These are phyloP conservation scores for Argyresthia albistria DNA, from an alignment of 2,888 invertebrate species.

Conservation along the genomic window DNA sequence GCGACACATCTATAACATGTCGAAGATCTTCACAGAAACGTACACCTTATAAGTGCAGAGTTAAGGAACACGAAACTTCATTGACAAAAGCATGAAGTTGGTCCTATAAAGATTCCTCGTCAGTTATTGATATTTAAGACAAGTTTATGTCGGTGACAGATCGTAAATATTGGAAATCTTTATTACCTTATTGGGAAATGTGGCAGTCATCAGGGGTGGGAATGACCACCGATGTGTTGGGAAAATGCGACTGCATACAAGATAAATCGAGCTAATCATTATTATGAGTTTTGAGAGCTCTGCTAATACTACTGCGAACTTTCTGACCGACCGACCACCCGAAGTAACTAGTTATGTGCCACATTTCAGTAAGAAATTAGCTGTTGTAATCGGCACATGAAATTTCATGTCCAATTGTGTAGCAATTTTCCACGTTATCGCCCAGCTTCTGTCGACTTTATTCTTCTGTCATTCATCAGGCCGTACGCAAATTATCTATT, in stretches of 20 bases:
- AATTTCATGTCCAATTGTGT: no score
- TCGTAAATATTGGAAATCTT: slow-evolving; percentile 8
- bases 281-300: no score
- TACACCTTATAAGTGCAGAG: background rate
- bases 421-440: background rate
- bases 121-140: slow-evolving; percentile 6
- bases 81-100: background rate
- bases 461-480: background rate
- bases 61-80: background rate
- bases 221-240: background rate
- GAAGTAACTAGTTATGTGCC: no score
- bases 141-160: slow-evolving; percentile 10
- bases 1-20: slow-evolving; percentile 3
- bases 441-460: background rate
- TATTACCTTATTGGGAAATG: slow-evolving; percentile 11
- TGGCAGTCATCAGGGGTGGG: background rate
- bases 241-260: background rate
- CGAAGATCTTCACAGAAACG: background rate
- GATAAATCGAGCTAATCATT: background rate
- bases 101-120: background rate
- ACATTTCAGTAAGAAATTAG: no score
- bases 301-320: no score
- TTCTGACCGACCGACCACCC: no score
- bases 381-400: no score
- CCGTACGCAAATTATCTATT: background rate